Base-by-base conservation (phyloP, 2,797 vertebrate genomes). In the Octomys mimax region DNA sequence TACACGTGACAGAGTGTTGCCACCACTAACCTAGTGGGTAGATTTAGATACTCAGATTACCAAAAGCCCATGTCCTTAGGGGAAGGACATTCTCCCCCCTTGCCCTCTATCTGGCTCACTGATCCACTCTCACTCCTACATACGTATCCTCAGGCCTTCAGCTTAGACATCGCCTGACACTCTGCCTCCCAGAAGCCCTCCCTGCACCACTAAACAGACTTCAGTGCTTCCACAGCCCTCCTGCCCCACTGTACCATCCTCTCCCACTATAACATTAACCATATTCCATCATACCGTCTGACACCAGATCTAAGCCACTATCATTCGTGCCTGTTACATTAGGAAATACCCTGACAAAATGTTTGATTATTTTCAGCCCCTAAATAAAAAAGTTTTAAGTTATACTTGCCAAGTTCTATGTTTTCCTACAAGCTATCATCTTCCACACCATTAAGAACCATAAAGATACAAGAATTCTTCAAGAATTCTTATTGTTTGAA, bases 181-280 rank as follows among this genome's bases (percentile, higher is more conserved):
- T 18, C 36, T 62, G 3, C 81, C 81, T 82, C 42, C 75, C 64
- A 46, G 87, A 52, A 31, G 71, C n/a, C 31, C 3, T 64, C 91
- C 61, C 62, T 71, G 59, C 7, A 59, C 31, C 31, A 12, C 61
- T 4, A 11, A 14, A 1, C 10, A 33, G 49, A 42, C n/a, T 57
- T 24, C 0, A 11, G 5, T 83, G 19, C n/a, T n/a, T 19, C 19
- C 66, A 3, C 9, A 6, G 61, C 4, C 14, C 46, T 33, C 46
- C 18, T 22, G 46, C 79, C 10, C 79, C 39, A 12, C 13, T 5
- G 24, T 22, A 46, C 73, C 36, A 2, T 24, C 39, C 10, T 22
- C 16, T 26, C 5, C 62, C 0, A 0, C 42, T 28, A 14, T 22
- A 88, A 71, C 59, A 31, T 2, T 9, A 22, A 83, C 16, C n/a